Evolutionary conservation across 2,797 vertebrate genomes (phyloP).

Genomic region (Neoniphon sammara): DNA sequence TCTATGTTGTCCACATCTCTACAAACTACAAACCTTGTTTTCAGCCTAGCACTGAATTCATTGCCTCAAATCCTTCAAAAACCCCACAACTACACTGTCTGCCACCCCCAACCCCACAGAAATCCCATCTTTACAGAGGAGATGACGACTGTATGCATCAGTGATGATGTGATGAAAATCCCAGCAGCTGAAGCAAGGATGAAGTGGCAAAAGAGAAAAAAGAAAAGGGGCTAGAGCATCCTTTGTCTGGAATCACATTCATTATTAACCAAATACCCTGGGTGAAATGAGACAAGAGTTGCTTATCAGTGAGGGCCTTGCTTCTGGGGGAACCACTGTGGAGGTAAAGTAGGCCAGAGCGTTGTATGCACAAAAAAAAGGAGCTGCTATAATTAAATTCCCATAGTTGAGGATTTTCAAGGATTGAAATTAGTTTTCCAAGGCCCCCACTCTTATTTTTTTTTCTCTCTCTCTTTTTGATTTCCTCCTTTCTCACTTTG

Average conservation of each 20-base stretch:
- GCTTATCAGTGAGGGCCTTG: conserved; percentile 61
- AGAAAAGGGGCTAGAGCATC: conserved; percentile 39
- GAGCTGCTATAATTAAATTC: conserved; percentile 69
- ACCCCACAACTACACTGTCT: background rate
- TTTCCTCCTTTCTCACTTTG: conserved; percentile 24
- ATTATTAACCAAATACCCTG: conserved; percentile 74
- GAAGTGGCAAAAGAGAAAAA: conserved; percentile 1
- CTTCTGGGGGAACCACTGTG: conserved; percentile 48
- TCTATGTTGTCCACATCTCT: background rate
- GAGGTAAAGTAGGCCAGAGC: conserved; percentile 61
- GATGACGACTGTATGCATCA: background rate
- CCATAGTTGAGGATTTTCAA: conserved; percentile 66
- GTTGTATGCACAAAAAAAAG: conserved; percentile 49
- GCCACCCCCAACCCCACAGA: background rate
- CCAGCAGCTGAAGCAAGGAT: conserved; percentile 14
- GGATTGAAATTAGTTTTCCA: conserved; percentile 63
- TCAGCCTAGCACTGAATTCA: background rate
- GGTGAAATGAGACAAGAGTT: conserved; percentile 70
- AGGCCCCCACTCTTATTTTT: conserved; percentile 59
- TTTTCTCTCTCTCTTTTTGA: conserved; percentile 50
- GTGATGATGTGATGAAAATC: conserved; percentile 10
- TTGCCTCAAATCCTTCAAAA: conserved; percentile 1
- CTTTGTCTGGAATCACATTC: conserved; percentile 66
- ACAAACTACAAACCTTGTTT: background rate
- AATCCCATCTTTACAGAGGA: conserved; percentile 27